Evolutionary conservation across 2,797 vertebrate species (phyloP).

Genomic region (Mionectes olivaceus): DNA sequence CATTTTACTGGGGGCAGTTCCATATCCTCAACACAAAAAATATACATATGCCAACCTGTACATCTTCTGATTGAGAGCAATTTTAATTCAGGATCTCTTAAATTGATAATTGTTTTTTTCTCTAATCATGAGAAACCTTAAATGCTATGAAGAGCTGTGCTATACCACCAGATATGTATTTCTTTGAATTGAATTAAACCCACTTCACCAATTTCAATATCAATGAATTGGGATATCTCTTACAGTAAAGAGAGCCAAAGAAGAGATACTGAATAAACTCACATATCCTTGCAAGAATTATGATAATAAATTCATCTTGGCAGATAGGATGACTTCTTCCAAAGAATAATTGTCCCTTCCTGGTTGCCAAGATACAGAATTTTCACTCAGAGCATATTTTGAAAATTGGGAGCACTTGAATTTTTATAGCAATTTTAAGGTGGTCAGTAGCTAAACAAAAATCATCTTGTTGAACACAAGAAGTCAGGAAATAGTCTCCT

Average conservation of each 20-base stretch:
- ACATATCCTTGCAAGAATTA: conserved; percentile 12
- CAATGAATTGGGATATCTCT: neutral
- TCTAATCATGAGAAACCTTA: neutral
- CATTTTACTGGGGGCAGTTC: neutral
- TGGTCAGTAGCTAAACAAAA: neutral
- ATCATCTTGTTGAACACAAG: neutral
- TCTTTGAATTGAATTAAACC: neutral
- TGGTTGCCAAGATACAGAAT: conserved; percentile 40
- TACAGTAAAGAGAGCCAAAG: neutral
- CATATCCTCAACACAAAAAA: neutral
- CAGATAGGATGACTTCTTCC: conserved; percentile 9
- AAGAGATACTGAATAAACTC: conserved; percentile 8
- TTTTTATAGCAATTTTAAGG: conserved; percentile 11
- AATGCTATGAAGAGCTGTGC: neutral
- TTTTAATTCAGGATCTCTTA: neutral
- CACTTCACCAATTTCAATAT: conserved; percentile 7
- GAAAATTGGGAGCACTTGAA: neutral
- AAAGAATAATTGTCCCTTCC: neutral
- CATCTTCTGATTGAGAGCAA: neutral
- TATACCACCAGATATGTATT: neutral
- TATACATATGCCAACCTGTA: neutral
- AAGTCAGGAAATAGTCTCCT: neutral
- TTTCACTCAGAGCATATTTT: neutral
- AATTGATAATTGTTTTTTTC: neutral
- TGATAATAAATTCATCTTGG: conserved; percentile 23